Base-by-base conservation (phyloP, 2,888 invertebrate genomes). In the Lathronympha strigana region DNA sequence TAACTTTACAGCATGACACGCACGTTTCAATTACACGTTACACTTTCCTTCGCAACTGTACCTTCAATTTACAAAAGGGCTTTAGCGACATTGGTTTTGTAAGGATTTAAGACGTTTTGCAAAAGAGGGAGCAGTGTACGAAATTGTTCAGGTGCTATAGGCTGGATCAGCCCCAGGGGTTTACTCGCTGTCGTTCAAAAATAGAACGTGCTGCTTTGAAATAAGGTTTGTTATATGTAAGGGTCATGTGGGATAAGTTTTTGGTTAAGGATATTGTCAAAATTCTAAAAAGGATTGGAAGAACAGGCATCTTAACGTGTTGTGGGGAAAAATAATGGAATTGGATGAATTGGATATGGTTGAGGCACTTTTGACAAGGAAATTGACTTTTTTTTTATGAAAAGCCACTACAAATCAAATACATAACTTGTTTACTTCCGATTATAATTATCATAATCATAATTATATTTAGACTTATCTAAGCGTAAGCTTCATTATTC, bases 1-100 rank as follows among this genome's bases (percentile, higher is more conserved):
- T 31, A 19, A 25, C 19, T 31, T 57, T 17, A 25, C 25, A 51
- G 31, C 13, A 40, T 5, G 11, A 54, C 55, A 55, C 55, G 55
- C 55, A 45, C 55, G 43, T 57, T 57, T 45, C 55, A 57, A 57
- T 57, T 57, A 57, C 55, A 43, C 13, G 43, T 28, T 43, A 43
- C 40, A 13, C 28, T 43, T 57, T 57, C 28, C 40, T 43, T 43
- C 43, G 15, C 28, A 28, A 57, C 43, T 43, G 28, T 9, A n/a
- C 55, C 8, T 28, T 9, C 4, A 1, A 15, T 43, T 4, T n/a
- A 28, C 17, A 21, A 31, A 57, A 57, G n/a, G 19, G 11, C 19
- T 4, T n/a, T 31, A 31, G 31, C 13, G 6, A 43, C 38, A 13
- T 17, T 4, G 1, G 1, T 15, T 9, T 19, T n/a, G 13, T 2